Percentiles rank a stretch among this genome's conserved stretches.
phyloP scores from a whole-genome alignment of 2,113 vertebrate species.

The Cebus imitator region DNA sequence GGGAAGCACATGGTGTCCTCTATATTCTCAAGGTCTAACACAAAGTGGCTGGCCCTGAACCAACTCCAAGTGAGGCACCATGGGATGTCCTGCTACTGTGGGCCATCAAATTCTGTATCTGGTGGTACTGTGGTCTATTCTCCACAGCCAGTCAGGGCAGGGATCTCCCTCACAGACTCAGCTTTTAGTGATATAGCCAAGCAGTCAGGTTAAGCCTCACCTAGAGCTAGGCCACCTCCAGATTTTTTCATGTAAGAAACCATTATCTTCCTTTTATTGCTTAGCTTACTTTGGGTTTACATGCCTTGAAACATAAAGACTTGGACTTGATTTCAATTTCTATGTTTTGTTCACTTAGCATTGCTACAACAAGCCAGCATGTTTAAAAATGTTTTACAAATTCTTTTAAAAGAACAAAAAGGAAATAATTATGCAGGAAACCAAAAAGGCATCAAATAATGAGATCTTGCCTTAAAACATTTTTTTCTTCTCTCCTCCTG shows the following conservation, averaged over 20 bases:
- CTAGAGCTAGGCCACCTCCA: background rate
- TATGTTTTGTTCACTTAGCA: conserved; percentile 13
- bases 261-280: background rate
- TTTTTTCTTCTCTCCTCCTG: background rate
- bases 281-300: background rate
- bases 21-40: background rate
- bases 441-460: background rate
- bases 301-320: conserved; percentile 3
- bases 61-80: background rate
- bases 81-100: background rate
- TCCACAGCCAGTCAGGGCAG: background rate
- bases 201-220: background rate
- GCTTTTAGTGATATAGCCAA: background rate
- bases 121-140: background rate
- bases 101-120: background rate
- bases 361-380: background rate
- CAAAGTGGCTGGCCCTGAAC: background rate
- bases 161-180: background rate
- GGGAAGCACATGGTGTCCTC: background rate
- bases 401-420: conserved; percentile 4
- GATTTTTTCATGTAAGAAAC: background rate
- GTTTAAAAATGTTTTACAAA: background rate
- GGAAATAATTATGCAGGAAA: background rate
- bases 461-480: background rate
- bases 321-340: background rate